Evolutionary conservation across 2,113 vertebrate species (phyloP).

Genomic region (Oreotrochilus melanogaster): DNA sequence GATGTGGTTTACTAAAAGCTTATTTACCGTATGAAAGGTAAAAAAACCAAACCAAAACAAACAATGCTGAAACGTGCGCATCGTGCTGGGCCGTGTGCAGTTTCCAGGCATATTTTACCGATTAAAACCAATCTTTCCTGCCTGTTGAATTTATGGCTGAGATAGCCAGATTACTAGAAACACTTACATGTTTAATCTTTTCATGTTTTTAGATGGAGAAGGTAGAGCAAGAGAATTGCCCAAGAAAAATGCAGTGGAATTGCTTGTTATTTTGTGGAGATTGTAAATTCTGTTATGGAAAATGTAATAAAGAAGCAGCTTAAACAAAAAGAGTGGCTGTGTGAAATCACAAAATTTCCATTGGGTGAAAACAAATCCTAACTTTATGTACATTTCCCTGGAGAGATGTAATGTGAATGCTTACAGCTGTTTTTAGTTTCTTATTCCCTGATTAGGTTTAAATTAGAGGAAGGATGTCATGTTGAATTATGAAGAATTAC

Average conservation of each 20-base stretch:
- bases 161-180: constrained; percentile 62
- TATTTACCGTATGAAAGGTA: background rate
- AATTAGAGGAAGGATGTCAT: constrained; percentile 69
- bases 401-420: constrained; percentile 66
- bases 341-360: constrained; percentile 44
- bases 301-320: constrained; percentile 63
- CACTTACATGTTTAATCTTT: constrained; percentile 40
- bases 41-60: background rate
- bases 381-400: constrained; percentile 58
- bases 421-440: constrained; percentile 71
- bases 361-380: constrained; percentile 70
- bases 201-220: background rate
- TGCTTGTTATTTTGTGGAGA: constrained; percentile 44
- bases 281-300: constrained; percentile 62
- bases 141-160: constrained; percentile 48
- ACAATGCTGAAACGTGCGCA: rapidly evolving
- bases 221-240: background rate
- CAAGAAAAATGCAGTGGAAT: constrained; percentile 9
- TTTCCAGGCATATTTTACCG: background rate
- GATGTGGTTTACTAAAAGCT: background rate
- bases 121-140: background rate
- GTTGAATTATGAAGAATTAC: constrained; percentile 64
- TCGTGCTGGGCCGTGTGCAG: background rate
- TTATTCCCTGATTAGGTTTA: constrained; percentile 73
- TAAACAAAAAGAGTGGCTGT: constrained; percentile 53